These are phyloP conservation scores for Daphoenositta chrysoptera DNA, from an alignment of 2,113 vertebrate genomes.

Conservation along the genomic window DNA sequence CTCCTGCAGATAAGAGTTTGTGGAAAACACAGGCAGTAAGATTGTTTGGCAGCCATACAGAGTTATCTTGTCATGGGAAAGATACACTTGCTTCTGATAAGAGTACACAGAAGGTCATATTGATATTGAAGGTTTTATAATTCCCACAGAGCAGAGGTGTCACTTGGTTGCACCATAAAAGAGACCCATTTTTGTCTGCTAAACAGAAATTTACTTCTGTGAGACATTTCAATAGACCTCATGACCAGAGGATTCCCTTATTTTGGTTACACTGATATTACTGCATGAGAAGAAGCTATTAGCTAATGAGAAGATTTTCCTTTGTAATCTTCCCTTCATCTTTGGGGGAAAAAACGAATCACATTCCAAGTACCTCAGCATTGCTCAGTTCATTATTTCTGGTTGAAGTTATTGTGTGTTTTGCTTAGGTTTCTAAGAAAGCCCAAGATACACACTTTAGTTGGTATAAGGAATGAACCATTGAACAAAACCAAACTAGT, in stretches of 20 bases:
- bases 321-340: background rate
- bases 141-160: background rate
- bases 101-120: background rate
- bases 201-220: background rate
- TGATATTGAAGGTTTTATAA: slow-evolving; percentile 23
- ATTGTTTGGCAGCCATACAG: background rate
- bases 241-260: background rate
- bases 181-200: background rate
- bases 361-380: background rate
- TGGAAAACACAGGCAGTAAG: background rate
- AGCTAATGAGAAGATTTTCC: background rate
- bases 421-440: slow-evolving; percentile 26
- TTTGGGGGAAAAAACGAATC: background rate
- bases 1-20: background rate
- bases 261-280: background rate
- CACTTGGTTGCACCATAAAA: background rate
- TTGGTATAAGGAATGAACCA: background rate
- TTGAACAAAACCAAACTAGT: background rate
- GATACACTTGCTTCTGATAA: background rate
- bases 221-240: background rate
- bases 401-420: background rate
- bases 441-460: background rate
- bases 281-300: slow-evolving; percentile 10
- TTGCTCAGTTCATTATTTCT: background rate
- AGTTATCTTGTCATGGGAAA: background rate